phyloP scores from a whole-genome alignment of 1,140 invertebrate genomes.

The Tyrophagus putrescentiae region DNA sequence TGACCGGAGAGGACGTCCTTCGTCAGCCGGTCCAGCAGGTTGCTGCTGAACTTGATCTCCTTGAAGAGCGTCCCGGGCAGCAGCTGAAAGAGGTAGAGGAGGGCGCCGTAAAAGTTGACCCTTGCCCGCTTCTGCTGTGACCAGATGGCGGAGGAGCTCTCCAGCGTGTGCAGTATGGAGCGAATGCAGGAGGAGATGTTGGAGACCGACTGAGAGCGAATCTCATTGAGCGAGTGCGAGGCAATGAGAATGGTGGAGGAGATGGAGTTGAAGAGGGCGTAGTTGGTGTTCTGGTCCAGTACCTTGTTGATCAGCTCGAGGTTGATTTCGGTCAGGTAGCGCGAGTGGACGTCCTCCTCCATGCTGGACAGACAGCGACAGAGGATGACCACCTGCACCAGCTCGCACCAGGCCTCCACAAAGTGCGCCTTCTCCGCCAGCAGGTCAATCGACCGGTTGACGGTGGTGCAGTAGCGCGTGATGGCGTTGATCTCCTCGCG shows the following conservation, averaged over 20 bases:
- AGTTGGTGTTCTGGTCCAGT: background rate
- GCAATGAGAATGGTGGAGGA: slow-evolving; percentile 22
- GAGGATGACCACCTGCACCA: slow-evolving; percentile 20
- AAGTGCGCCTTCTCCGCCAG: slow-evolving; percentile 19
- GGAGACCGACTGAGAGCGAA: slow-evolving; percentile 2
- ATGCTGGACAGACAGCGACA: slow-evolving; percentile 11
- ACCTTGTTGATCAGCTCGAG: slow-evolving; percentile 17
- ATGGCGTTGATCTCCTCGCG: slow-evolving; percentile 22
- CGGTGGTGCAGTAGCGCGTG: slow-evolving; percentile 15
- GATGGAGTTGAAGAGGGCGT: slow-evolving; percentile 16
- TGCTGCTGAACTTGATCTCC: slow-evolving; percentile 19
- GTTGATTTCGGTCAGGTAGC: slow-evolving; percentile 21
- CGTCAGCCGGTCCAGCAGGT: slow-evolving; percentile 21
- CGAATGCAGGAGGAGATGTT: slow-evolving; percentile 17
- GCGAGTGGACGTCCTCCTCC: slow-evolving; percentile 2
- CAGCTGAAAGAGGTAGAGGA: slow-evolving; percentile 18
- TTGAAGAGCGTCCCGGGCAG: slow-evolving; percentile 15
- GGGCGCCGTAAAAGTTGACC: slow-evolving; percentile 22
- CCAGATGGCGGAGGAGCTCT: slow-evolving; percentile 19
- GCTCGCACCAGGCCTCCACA: slow-evolving; percentile 24
- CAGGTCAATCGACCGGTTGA: slow-evolving; percentile 20
- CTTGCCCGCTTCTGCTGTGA: slow-evolving; percentile 21
- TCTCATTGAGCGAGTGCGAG: background rate
- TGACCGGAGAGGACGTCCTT: slow-evolving; percentile 25
- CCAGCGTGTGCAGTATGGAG: slow-evolving; percentile 20